Conservation (phyloP, 1,140 invertebrate species). For the Anoplophora glabripennis region DNA sequence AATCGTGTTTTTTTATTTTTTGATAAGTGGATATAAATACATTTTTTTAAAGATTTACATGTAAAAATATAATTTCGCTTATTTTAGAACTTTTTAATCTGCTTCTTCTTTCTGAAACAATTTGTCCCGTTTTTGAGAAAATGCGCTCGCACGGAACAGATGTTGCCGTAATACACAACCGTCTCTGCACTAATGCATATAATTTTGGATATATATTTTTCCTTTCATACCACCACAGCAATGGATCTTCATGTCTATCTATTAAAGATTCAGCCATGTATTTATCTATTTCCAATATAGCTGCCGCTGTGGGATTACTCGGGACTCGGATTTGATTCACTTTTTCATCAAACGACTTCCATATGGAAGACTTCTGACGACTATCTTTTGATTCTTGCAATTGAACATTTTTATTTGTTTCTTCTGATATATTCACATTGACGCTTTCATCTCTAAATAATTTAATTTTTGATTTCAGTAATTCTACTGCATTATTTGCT, state of each 20-base stretch:
- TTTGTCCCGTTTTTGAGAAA: conserved; percentile 27
- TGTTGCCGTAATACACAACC: conserved; percentile 31
- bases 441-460: too few relatives aligned
- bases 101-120: neutral
- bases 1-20: too few relatives aligned
- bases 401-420: too few relatives aligned
- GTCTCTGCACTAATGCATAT: conserved; percentile 27
- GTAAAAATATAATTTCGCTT: too few relatives aligned
- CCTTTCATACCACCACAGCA: conserved; percentile 34
- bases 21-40: too few relatives aligned
- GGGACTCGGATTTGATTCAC: neutral
- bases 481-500: too few relatives aligned
- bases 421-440: too few relatives aligned
- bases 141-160: conserved; percentile 37
- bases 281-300: conserved; percentile 23
- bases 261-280: conserved; percentile 19
- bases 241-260: conserved; percentile 19
- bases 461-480: too few relatives aligned
- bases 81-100: too few relatives aligned
- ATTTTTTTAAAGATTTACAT: too few relatives aligned
- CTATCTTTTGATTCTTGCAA: too few relatives aligned
- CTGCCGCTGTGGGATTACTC: conserved; percentile 3
- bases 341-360: conserved; percentile 2
- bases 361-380: neutral
- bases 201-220: conserved; percentile 30